A percentile compares a stretch with the other conserved stretches of the same genome.
Evolutionary conservation across 2,888 invertebrate genomes (phyloP).

Genomic region (Metopia argyrocephala): DNA sequence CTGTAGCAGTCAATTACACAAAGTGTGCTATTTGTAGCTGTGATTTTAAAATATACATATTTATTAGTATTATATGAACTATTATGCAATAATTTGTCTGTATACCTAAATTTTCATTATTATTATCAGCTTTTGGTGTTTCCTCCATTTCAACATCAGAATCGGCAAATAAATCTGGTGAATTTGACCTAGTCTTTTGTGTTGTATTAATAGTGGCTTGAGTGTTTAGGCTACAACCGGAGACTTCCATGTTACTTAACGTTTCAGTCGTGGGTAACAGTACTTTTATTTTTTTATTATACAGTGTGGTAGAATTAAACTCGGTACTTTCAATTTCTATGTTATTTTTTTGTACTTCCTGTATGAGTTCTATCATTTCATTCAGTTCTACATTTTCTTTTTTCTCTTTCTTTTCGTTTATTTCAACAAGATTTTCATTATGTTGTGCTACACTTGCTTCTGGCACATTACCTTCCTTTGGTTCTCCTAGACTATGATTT

Average conservation of each 20-base stretch:
- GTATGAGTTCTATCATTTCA: constrained; percentile 10
- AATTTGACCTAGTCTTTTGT: constrained; percentile 67
- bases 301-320: background rate
- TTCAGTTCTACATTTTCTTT: constrained; percentile 2
- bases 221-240: constrained; percentile 28
- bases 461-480: background rate
- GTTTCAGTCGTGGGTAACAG: constrained; percentile 1
- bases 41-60: too few relatives aligned
- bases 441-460: too few relatives aligned
- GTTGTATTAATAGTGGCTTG: constrained; percentile 46
- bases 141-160: constrained; percentile 71
- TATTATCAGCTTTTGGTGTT: background rate
- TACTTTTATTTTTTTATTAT: constrained; percentile 2
- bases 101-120: constrained; percentile 9
- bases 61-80: too few relatives aligned
- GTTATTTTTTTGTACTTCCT: background rate
- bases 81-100: too few relatives aligned
- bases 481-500: background rate
- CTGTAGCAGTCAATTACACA: constrained; percentile 8
- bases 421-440: too few relatives aligned
- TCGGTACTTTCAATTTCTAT: background rate
- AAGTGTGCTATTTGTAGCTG: too few relatives aligned
- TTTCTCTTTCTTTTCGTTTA: too few relatives aligned
- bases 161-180: constrained; percentile 77
- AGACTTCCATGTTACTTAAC: constrained; percentile 35